Conservation (phyloP, 2,888 invertebrate genomes). For the Galerucella nymphaeae region DNA sequence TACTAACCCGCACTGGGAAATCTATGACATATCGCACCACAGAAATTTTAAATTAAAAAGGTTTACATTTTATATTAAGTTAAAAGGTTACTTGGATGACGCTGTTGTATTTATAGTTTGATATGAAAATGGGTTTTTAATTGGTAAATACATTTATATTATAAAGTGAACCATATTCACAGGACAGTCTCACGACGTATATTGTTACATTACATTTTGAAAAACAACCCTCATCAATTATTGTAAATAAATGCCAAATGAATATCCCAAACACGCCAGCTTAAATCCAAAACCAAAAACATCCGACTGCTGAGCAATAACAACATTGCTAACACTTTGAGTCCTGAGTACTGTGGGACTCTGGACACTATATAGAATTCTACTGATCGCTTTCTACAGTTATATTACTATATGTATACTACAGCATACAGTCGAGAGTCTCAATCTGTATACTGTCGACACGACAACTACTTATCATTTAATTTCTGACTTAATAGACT, state of each 20-base stretch:
- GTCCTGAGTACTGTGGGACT: too few relatives aligned
- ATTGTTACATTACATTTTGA: background rate
- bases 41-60: slow-evolving; percentile 27
- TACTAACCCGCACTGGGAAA: slow-evolving; percentile 16
- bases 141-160: background rate
- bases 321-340: too few relatives aligned
- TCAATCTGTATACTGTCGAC: too few relatives aligned
- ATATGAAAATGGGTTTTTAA: slow-evolving; percentile 9
- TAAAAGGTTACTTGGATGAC: slow-evolving; percentile 2
- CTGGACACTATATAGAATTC: too few relatives aligned
- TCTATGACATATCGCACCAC: slow-evolving; percentile 24
- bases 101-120: slow-evolving; percentile 5
- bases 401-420: too few relatives aligned
- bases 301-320: too few relatives aligned
- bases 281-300: too few relatives aligned
- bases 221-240: background rate
- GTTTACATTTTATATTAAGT: slow-evolving; percentile 22
- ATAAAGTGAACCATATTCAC: background rate
- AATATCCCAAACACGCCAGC: too few relatives aligned
- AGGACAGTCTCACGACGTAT: background rate
- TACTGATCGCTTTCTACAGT: too few relatives aligned
- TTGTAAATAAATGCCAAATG: background rate
- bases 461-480: too few relatives aligned
- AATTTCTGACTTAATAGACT: too few relatives aligned
- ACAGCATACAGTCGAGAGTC: too few relatives aligned